Conservation (phyloP, 2,888 invertebrate genomes). For the Trichopria drosophilae region DNA sequence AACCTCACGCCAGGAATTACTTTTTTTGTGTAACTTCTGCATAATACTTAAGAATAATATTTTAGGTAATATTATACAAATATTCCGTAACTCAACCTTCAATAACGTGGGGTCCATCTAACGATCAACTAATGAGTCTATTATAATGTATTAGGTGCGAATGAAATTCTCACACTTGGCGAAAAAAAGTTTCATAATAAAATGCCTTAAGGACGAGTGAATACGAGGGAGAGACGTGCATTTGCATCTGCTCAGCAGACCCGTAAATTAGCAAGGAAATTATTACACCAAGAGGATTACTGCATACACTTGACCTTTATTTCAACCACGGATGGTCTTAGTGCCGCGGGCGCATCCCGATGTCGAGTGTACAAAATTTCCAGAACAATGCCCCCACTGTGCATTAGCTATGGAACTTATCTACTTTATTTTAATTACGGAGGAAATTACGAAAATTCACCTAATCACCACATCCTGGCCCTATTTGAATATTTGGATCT, state of each 20-base stretch:
- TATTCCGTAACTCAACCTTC: no score
- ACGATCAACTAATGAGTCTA: no score
- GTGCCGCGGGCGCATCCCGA: slow-evolving; percentile 36
- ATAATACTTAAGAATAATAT: no score
- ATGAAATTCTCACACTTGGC: no score
- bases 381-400: slow-evolving; percentile 46
- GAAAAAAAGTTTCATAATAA: no score
- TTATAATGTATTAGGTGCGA: no score
- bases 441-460: slow-evolving; percentile 57
- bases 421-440: slow-evolving; percentile 52
- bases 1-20: no score
- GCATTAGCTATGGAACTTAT: slow-evolving; percentile 44
- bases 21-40: no score
- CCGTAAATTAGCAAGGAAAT: slow-evolving; percentile 34
- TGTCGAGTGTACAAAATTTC: slow-evolving; percentile 39
- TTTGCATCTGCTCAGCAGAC: slow-evolving; percentile 21
- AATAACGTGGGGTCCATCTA: no score
- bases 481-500: no score
- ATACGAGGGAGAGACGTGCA: not conserved
- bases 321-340: slow-evolving; percentile 39
- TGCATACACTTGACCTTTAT: slow-evolving; percentile 56
- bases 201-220: not conserved
- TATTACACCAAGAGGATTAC: slow-evolving; percentile 22
- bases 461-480: no score
- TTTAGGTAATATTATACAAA: no score